Conservation (phyloP, 2,797 vertebrate species). For the Sardinella longiceps region DNA sequence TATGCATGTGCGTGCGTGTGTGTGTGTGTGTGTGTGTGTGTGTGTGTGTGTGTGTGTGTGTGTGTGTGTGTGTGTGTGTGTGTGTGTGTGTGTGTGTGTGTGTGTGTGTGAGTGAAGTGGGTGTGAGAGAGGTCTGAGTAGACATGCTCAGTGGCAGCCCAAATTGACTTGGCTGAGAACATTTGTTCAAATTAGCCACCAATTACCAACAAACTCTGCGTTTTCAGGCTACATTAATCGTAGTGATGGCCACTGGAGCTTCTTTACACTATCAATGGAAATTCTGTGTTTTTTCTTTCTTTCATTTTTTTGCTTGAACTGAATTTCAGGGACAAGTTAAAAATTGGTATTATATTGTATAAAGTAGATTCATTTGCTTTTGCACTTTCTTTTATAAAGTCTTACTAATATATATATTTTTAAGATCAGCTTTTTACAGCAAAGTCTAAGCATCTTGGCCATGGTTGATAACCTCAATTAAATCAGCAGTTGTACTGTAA, state of each 20-base stretch:
- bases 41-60: not conserved
- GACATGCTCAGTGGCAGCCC: not conserved
- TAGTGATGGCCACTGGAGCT: not conserved
- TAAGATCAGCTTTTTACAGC: not conserved
- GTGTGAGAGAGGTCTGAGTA: not conserved
- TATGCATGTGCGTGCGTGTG: too few relatives aligned
- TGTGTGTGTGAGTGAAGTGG: not conserved
- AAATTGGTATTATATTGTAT: not conserved
- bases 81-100: not conserved
- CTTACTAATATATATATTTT: not conserved
- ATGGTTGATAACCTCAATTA: not conserved
- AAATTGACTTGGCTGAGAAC: slow-evolving; percentile 46
- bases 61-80: not conserved
- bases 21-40: not conserved
- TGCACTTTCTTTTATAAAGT: not conserved
- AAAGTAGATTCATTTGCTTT: not conserved
- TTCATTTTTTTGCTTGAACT: not conserved
- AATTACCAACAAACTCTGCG: slow-evolving; percentile 67
- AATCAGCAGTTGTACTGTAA: too few relatives aligned
- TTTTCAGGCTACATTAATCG: slow-evolving; percentile 69
- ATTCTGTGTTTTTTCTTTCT: not conserved
- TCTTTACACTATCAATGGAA: not conserved
- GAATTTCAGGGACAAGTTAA: not conserved
- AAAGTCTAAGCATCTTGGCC: not conserved
- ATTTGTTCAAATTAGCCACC: slow-evolving; percentile 67